Evolutionary conservation across 2,888 invertebrate species (phyloP).

Genomic region (Sialis fuliginosa): DNA sequence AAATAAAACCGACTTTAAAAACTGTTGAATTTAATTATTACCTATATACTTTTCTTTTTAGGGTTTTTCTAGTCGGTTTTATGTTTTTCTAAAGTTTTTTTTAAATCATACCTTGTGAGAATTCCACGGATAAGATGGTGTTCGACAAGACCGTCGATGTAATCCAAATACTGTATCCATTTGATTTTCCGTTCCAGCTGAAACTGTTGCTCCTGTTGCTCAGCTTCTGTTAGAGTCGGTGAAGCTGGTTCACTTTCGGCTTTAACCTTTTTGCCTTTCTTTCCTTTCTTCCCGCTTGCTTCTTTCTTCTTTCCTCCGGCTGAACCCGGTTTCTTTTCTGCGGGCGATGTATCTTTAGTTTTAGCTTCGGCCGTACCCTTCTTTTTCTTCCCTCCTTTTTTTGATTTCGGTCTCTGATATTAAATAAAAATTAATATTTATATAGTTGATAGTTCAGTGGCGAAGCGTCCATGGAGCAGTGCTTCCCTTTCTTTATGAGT

Average conservation of each 20-base stretch:
- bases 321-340: conserved; percentile 14
- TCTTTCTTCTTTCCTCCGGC: conserved; percentile 25
- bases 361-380: conserved; percentile 8
- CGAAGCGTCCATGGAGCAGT: too few relatives aligned
- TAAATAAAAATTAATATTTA: too few relatives aligned
- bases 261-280: conserved; percentile 18
- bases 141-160: conserved; percentile 42
- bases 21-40: too few relatives aligned
- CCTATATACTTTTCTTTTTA: too few relatives aligned
- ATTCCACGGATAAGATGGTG: background rate
- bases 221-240: conserved; percentile 9
- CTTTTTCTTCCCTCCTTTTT: conserved; percentile 7
- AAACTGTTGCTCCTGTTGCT: conserved; percentile 12
- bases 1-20: too few relatives aligned
- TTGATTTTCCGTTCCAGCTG: conserved; percentile 14
- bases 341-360: conserved; percentile 8
- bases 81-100: too few relatives aligned
- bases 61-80: too few relatives aligned
- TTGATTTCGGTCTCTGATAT: too few relatives aligned
- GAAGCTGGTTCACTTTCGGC: conserved; percentile 9
- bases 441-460: too few relatives aligned
- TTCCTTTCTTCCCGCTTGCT: conserved; percentile 19
- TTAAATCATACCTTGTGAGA: conserved; percentile 24
- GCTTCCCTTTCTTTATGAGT: too few relatives aligned
- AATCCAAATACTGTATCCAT: conserved; percentile 44